Base-by-base conservation (phyloP, 2,113 vertebrate species). In the Morphnarchus princeps region DNA sequence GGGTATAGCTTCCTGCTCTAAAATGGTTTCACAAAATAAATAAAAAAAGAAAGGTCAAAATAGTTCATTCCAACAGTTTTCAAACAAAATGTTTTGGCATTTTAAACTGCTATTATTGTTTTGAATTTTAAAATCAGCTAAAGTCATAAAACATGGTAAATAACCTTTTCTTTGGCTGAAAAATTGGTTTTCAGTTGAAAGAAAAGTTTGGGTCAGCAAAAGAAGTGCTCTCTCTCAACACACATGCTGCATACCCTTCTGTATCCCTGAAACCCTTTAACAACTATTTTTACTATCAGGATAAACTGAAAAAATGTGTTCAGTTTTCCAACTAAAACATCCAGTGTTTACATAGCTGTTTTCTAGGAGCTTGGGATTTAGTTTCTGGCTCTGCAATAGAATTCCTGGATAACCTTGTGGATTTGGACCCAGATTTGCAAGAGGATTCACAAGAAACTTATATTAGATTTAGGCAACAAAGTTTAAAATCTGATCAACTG, bases 291-390 rank as follows among this genome's bases (percentile, higher is more conserved):
- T 79, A n/a, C 52, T 76, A 31, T 79, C 38, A 79, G 29, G 40
- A 79, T 76, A 95, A 86, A 82, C 43, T 76, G 61, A 96, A 94
- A 94, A 94, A 76, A 89, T 94, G 26, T 65, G 34, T 49, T 93
- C 34, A 25, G 43, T 82, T 95, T 95, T 93, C 89, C 91, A 96
- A 38, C 24, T 71, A 57, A 87, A 92, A 71, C 32, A 79, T 71
- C 5, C 36, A 65, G 7, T 82, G 28, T 89, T 95, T 95, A 40
- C 73, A 82, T 76, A 82, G 45, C 22, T 63, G 71, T 4, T 71
- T 89, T 89, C 66, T n/a, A 47, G 45, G 34, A 57, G 24, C 11
- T 63, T 54, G 34, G 40, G n/a, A 57, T 85, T 85, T 93, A 84
- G 36, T 82, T 91, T 76, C 57, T 96, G 95, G 45, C 69, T 78